A percentile compares a stretch with the other conserved stretches of the same genome.
Conservation (phyloP, 2,113 vertebrate species). For the Rhinolophus sinicus region DNA sequence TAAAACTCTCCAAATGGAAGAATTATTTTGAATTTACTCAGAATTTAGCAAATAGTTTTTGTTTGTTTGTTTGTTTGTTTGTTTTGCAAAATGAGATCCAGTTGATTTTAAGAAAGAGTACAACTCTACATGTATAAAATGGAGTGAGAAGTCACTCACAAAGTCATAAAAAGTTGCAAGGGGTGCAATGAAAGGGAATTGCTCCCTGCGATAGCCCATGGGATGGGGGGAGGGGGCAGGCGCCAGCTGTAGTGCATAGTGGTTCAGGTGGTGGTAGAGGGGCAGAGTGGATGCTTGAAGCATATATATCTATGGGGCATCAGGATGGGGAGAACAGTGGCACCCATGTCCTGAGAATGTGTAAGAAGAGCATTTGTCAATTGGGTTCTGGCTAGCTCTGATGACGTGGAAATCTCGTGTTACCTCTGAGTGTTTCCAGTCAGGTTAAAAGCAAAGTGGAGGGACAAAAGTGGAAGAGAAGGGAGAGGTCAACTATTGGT, state of each 20-base stretch:
- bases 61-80: neutral
- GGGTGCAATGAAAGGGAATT: neutral
- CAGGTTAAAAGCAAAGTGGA: neutral
- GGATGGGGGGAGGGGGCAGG: too few relatives aligned
- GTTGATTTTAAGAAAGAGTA: neutral
- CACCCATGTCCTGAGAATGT: too few relatives aligned
- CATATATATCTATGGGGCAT: too few relatives aligned
- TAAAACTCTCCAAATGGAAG: neutral
- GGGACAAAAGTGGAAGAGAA: neutral
- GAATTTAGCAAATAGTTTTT: neutral
- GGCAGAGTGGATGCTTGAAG: neutral
- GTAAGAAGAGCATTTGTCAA: neutral
- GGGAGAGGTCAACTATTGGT: neutral
- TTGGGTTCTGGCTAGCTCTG: neutral
- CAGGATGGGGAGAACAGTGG: neutral
- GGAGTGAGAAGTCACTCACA: too few relatives aligned
- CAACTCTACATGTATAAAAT: neutral
- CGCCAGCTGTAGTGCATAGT: neutral
- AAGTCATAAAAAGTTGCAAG: neutral
- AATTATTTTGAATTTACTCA: neutral
- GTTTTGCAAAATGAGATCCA: neutral
- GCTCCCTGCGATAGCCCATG: neutral
- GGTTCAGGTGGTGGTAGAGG: neutral
- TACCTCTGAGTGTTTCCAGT: neutral
- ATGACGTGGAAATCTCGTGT: neutral